Evolutionary conservation across 1,140 invertebrate genomes (phyloP), one percentile per base, ranked within the genome.

Genomic region (Palaemon carinicauda): DNA sequence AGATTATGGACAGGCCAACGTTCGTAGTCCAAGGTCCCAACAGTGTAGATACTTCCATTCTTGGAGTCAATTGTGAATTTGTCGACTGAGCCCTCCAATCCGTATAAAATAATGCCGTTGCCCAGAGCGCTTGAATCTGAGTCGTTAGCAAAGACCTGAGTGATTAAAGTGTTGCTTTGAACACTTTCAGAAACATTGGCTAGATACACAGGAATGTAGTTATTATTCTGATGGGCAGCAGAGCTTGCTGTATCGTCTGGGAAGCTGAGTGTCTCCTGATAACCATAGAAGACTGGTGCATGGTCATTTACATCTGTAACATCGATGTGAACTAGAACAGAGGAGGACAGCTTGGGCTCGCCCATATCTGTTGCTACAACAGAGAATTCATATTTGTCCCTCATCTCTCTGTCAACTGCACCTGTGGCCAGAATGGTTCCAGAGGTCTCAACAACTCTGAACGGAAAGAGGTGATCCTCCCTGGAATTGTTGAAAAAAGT

Each of bases 21-120:
- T 51, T 86, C 84, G n/a, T 80, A 86, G 84, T 86, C 84, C 50
- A 86, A 69, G 3, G 77, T 19, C 10, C 84, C 84, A 10, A 86
- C 77, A n/a, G 84, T 86, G 65, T 86, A 86, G 15, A 86, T 69
- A 52, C 29, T 73, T 21, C 84, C 84, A 54, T 86, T 86, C 53
- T 86, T 86, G 4, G 84, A 86, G 50, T 86, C 77, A 21, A 86
- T 86, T n/a, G 84, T 60, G 41, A 86, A 86, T n/a, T 86, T 86
- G 51, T 86, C 84, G 29, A 80, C 84, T 27, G 77, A 77, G 52
- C 84, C 84, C 29, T 86, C 84, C 19, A 86, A n/a, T 29, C 71
- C 80, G n/a, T 86, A 86, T 31, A 86, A 31, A 33, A 86, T 73
- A 51, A 86, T 69, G 29, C 84, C 84, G 27, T 86, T 86, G n/a